Percentiles rank a stretch among this genome's conserved stretches.
These are phyloP conservation scores for Trissoscelio sp. DNA, from an alignment of 2,888 invertebrate species.

Conservation along the genomic window DNA sequence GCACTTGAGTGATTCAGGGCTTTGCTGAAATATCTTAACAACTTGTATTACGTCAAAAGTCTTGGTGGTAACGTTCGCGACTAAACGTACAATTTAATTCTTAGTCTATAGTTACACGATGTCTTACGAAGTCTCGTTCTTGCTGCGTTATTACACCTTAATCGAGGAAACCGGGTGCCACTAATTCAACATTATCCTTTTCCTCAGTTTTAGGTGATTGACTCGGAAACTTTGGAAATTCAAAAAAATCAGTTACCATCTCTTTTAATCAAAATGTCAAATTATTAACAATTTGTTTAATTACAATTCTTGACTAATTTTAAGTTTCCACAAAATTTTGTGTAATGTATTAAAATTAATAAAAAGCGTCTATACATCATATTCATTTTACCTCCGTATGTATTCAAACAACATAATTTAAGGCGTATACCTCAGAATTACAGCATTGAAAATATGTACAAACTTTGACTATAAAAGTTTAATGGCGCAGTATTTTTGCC, in stretches of 20 bases:
- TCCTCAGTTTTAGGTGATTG: slow-evolving; percentile 4
- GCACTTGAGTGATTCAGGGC: slow-evolving; percentile 36
- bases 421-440: slow-evolving; percentile 24
- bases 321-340: too few relatives aligned
- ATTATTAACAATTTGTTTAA: too few relatives aligned
- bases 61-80: slow-evolving; percentile 41
- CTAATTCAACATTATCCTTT: slow-evolving; percentile 38
- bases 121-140: slow-evolving; percentile 47
- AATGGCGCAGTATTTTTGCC: slow-evolving; percentile 42
- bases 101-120: slow-evolving; percentile 45
- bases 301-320: too few relatives aligned
- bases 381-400: too few relatives aligned
- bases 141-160: slow-evolving; percentile 41
- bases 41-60: slow-evolving; percentile 59
- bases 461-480: slow-evolving; percentile 56
- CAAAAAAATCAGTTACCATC: too few relatives aligned
- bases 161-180: slow-evolving; percentile 38
- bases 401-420: slow-evolving; percentile 38
- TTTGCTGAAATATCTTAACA: slow-evolving; percentile 52
- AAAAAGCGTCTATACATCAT: too few relatives aligned
- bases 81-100: slow-evolving; percentile 55
- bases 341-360: too few relatives aligned
- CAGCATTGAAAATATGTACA: slow-evolving; percentile 47
- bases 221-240: neutral
- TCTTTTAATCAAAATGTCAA: too few relatives aligned